phyloP scores from a whole-genome alignment of 2,888 invertebrate genomes.

The Quadroppia sp. region DNA sequence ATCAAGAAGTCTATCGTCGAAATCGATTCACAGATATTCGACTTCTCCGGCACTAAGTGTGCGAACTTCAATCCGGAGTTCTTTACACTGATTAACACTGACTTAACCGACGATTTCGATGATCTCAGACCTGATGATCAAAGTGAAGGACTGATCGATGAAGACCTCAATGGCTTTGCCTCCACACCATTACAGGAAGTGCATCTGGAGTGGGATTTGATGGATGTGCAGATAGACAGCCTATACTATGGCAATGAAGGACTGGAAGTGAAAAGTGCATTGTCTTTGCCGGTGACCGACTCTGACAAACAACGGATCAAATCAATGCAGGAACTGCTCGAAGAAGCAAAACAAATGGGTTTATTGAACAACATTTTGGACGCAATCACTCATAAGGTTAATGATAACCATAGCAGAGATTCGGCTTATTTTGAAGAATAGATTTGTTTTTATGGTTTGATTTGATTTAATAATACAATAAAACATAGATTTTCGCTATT shows the following conservation, averaged over 20 bases:
- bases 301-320: constrained; percentile 38
- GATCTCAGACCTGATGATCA: background rate
- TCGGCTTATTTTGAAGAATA: constrained; percentile 26
- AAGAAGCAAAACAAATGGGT: constrained; percentile 42
- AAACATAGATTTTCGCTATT: too few species aligned
- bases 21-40: constrained; percentile 37
- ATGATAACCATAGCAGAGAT: background rate
- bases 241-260: constrained; percentile 12
- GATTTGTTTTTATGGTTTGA: too few species aligned
- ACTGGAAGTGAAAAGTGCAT: constrained; percentile 1
- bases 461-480: too few species aligned
- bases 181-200: background rate
- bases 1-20: constrained; percentile 41
- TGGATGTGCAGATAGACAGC: background rate
- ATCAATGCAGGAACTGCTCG: constrained; percentile 40
- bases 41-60: constrained; percentile 35
- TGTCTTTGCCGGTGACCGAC: constrained; percentile 19
- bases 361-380: constrained; percentile 41
- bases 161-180: background rate
- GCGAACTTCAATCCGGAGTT: constrained; percentile 39
- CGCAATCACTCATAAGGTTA: constrained; percentile 1
- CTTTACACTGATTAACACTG: constrained; percentile 32
- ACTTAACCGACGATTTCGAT: background rate
- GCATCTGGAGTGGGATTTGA: constrained; percentile 25
- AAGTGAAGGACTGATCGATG: background rate